Evolutionary conservation across 2,113 vertebrate species (phyloP), one percentile per base, ranked within the genome.

Genomic region (Miniopterus natalensis): DNA sequence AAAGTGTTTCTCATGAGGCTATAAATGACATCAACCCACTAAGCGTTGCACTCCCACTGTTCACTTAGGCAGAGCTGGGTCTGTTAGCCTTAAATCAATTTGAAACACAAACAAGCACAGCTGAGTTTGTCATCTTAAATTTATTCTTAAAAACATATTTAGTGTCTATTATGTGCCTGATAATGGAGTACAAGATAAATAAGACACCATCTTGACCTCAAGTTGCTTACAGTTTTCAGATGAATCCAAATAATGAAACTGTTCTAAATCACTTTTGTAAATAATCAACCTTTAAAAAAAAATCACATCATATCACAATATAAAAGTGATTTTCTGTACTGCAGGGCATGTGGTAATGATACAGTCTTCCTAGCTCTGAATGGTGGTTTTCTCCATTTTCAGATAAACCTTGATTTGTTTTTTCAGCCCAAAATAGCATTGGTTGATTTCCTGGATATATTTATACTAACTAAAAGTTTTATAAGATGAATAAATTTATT

Each of bases 201-300:
- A 73, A 89, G 40, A 49, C 18, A 47, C 27, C 45, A 75, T 51
- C 9, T 53, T n/a, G n/a, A 91, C 59, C 18, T 70, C 61, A 61
- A 85, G 20, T 42, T 78, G 5, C 17, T 85, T 49, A 88, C 2
- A 85, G 23, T 20, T 84, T 65, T 88, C 25, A 79, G n/a, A 73
- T 49, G 40, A 70, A 85, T 63, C 25, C 65, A 89, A 66, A 17
- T 78, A 88, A 53, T 40, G 9, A 5, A 77, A 65, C 63, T 70
- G 2, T 91, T 96, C 47, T 68, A 63, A 84, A 51, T 80, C 25
- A 70, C 5, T n/a, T 90, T 53, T 42, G 27, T 40, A 90, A 95
- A 89, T 49, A 68, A 55, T 74, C 40, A 66, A 23, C 4, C 21
- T 63, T 45, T 25, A 2, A 31, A 75, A 55, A 84, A 49, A 83